Conservation (phyloP, 53 echinoderm and acorn worm genomes). For the Actinopyga echinites region DNA sequence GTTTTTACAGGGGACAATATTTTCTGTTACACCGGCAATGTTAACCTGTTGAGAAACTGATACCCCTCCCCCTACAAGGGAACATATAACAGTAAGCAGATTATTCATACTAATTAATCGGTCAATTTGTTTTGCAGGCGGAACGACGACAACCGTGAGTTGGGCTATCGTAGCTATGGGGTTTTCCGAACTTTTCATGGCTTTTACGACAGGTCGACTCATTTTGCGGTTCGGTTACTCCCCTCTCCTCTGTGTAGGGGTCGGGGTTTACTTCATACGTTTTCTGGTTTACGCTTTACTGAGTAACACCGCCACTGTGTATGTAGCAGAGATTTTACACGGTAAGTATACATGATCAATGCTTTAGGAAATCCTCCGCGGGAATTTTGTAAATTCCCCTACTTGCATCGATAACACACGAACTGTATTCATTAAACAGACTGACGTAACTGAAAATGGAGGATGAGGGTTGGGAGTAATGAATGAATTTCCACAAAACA, state of each 20-base stretch:
- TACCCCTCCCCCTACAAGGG: too few species aligned
- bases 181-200: slow-evolving; percentile 27
- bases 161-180: slow-evolving; percentile 27
- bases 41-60: too few species aligned
- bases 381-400: too few species aligned
- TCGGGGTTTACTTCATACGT: slow-evolving; percentile 38
- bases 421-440: too few species aligned
- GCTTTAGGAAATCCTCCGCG: not conserved
- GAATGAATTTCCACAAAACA: too few species aligned
- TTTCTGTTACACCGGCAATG: too few species aligned
- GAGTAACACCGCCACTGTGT: slow-evolving; percentile 21
- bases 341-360: not conserved
- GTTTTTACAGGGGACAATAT: too few species aligned
- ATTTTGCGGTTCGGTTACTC: slow-evolving; percentile 39
- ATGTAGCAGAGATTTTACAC: slow-evolving; percentile 27
- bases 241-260: slow-evolving; percentile 30
- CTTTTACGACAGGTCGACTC: not conserved
- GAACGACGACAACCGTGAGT: slow-evolving; percentile 10
- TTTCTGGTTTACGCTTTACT: slow-evolving; percentile 30
- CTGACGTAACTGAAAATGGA: too few species aligned
- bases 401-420: too few species aligned
- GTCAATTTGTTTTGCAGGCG: not conserved
- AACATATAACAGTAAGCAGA: too few species aligned
- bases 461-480: too few species aligned
- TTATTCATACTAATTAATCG: too few species aligned